Percentiles rank a stretch among this genome's conserved stretches.
Evolutionary conservation across 2,888 invertebrate genomes (phyloP).

Genomic region (Sarcophaga carnaria): DNA sequence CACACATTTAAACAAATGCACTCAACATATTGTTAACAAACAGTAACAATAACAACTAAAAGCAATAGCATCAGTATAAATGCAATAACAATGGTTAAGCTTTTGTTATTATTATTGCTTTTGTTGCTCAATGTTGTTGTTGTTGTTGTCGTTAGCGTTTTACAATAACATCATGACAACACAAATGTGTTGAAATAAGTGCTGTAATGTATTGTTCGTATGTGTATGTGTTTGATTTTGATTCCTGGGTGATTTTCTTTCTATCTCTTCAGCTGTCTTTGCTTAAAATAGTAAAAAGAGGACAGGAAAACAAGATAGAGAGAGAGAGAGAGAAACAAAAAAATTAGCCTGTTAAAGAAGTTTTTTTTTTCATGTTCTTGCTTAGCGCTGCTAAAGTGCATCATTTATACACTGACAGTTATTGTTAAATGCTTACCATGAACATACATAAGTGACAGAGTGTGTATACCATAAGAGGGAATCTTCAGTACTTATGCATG

Average conservation of each 20-base stretch:
- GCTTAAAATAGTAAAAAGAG: no score
- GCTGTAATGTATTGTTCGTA: slow-evolving; percentile 26
- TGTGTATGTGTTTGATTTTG: slow-evolving; percentile 33
- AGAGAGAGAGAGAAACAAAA: no score
- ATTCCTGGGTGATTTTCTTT: slow-evolving; percentile 12
- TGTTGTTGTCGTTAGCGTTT: slow-evolving; percentile 7
- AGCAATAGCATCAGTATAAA: slow-evolving; percentile 3
- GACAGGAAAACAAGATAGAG: no score
- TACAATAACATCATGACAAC: slow-evolving; percentile 49
- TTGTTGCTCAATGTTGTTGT: neutral
- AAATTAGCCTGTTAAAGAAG: no score
- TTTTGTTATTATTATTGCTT: neutral
- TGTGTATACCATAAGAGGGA: no score
- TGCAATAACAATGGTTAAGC: slow-evolving; percentile 17
- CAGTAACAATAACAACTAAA: slow-evolving; percentile 32
- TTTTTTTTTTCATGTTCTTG: no score
- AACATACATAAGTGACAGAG: no score
- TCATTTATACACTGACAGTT: no score
- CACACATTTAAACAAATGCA: neutral
- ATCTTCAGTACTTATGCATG: no score
- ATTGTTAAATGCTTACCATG: no score
- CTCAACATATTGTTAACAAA: slow-evolving; percentile 29
- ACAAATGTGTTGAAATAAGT: slow-evolving; percentile 54
- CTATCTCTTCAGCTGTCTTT: no score
- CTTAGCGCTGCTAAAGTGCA: no score